Percentiles rank a stretch among this genome's conserved stretches.
phyloP scores from a whole-genome alignment of 2,888 invertebrate genomes.

The Plebejus melissa region DNA sequence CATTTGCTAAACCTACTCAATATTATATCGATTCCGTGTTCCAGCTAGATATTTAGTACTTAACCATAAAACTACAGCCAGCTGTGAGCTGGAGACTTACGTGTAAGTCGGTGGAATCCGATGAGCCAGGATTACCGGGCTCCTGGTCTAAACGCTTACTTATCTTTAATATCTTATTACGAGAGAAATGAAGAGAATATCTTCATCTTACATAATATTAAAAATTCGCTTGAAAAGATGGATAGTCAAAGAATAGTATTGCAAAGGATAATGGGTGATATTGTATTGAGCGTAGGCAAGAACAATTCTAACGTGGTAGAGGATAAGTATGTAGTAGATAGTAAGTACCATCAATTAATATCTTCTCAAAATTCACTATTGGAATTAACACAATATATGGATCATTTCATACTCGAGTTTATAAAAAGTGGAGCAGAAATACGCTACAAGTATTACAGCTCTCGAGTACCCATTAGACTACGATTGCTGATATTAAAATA shows the following conservation, averaged over 20 bases:
- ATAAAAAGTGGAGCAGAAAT: background rate
- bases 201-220: background rate
- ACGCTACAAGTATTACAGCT: background rate
- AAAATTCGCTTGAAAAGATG: no score
- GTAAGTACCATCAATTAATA: background rate
- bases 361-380: background rate
- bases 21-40: no score
- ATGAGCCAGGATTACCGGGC: background rate
- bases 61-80: background rate
- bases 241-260: no score
- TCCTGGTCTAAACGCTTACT: conserved; percentile 2
- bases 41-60: background rate
- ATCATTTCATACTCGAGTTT: background rate
- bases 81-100: background rate
- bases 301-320: no score
- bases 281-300: no score
- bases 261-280: no score
- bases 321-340: no score
- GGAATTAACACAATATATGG: background rate
- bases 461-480: background rate
- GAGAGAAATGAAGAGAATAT: background rate
- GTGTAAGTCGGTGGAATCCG: background rate
- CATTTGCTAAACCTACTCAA: no score
- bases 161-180: conserved; percentile 1
- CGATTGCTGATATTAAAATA: conserved; percentile 7